Evolutionary conservation across 2,113 vertebrate genomes (phyloP).

Genomic region (Zosterops hypoxanthus): DNA sequence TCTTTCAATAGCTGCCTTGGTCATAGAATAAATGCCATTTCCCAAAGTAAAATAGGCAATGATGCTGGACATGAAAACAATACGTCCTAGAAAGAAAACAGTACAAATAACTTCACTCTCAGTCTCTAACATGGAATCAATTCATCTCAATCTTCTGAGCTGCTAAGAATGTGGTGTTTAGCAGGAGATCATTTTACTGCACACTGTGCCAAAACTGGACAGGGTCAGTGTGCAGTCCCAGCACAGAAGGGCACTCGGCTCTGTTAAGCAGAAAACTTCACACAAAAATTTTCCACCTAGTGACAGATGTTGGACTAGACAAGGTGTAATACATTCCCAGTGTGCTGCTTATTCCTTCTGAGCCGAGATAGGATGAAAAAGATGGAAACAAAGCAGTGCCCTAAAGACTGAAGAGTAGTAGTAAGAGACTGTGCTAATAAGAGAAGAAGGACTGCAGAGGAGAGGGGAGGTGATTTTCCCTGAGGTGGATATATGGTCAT

Average conservation of each 20-base stretch:
- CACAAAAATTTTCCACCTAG: background rate
- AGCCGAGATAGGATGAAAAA: background rate
- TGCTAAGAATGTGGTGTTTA: background rate
- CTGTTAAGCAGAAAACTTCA: background rate
- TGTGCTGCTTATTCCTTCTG: background rate
- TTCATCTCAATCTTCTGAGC: background rate
- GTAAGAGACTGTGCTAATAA: background rate
- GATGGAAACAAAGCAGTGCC: background rate
- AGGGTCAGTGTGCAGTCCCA: background rate
- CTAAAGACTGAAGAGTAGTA: background rate
- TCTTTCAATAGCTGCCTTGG: constrained; percentile 83
- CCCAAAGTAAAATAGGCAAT: constrained; percentile 75
- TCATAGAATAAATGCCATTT: constrained; percentile 81
- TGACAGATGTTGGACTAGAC: background rate
- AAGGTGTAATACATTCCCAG: background rate
- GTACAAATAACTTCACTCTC: background rate
- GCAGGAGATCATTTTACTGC: background rate
- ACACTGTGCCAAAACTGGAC: background rate
- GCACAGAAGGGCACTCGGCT: background rate
- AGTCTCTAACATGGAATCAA: background rate
- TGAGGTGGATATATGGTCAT: background rate
- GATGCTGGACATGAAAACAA: constrained; percentile 81
- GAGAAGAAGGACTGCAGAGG: background rate
- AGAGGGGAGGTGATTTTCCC: background rate
- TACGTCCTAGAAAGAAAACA: constrained; percentile 70